Conservation (phyloP, 30 jellyfish, hydroid and myxozoan species). For the Pelagia noctiluca region DNA sequence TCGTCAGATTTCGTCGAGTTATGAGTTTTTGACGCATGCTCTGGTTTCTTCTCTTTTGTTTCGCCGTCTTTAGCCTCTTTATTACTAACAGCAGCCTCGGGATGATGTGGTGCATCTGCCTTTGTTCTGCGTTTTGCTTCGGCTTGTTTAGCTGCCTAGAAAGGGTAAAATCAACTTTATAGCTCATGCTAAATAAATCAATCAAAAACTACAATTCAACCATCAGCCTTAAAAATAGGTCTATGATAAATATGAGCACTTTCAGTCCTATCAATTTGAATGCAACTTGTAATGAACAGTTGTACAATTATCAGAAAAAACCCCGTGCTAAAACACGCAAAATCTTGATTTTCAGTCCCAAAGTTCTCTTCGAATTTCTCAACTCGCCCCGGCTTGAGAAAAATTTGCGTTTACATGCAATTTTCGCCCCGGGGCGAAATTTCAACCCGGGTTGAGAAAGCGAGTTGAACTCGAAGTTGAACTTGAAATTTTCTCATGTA, state of each 20-base stretch:
- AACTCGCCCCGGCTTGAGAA: no score
- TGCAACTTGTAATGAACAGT: no score
- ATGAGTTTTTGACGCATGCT: conserved; percentile 8
- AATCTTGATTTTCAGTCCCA: background rate
- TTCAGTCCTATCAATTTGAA: no score
- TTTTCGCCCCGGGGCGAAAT: no score
- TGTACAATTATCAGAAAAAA: no score
- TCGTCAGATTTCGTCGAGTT: conserved; percentile 3
- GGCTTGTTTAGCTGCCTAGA: conserved; percentile 58
- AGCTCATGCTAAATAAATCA: background rate
- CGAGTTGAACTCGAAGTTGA: no score
- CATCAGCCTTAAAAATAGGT: background rate
- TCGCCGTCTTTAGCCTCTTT: conserved; percentile 8
- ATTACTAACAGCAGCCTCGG: conserved; percentile 18
- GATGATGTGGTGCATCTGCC: conserved; percentile 32
- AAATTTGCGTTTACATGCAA: no score
- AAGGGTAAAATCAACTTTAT: background rate
- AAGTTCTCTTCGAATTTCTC: no score
- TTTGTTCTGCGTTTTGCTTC: conserved; percentile 39
- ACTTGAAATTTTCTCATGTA: no score
- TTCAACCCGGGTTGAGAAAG: no score
- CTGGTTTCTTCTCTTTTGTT: conserved; percentile 11
- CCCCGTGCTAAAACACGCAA: background rate
- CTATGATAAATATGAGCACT: background rate
- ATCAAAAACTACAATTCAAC: background rate